Evolutionary conservation across 2,113 vertebrate species (phyloP).

Genomic region (Ranitomeya variabilis): DNA sequence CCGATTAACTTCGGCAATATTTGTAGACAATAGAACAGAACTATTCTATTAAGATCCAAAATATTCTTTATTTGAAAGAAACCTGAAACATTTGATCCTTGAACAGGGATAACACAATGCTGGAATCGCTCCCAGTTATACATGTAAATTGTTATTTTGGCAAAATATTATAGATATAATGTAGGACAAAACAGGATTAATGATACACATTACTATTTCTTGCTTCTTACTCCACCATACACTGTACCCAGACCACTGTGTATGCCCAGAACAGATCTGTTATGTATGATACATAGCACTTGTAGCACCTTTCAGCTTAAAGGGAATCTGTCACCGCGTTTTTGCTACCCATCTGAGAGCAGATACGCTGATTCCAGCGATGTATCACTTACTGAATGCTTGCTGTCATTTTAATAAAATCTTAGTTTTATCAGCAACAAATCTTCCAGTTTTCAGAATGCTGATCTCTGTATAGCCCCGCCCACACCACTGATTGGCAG

Average conservation of each 20-base stretch:
- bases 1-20: neutral
- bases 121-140: slow-evolving; percentile 32
- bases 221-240: neutral
- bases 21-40: neutral
- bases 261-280: neutral
- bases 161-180: slow-evolving; percentile 6
- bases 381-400: too few relatives aligned
- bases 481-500: too few relatives aligned
- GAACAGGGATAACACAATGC: slow-evolving; percentile 13
- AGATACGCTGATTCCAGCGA: too few relatives aligned
- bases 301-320: neutral
- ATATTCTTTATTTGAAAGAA: slow-evolving; percentile 52
- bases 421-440: too few relatives aligned
- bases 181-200: neutral
- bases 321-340: too few relatives aligned
- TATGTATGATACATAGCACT: neutral
- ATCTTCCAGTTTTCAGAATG: too few relatives aligned
- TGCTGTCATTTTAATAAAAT: too few relatives aligned
- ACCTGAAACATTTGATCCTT: slow-evolving; percentile 48
- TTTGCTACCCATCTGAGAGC: too few relatives aligned
- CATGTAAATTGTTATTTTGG: slow-evolving; percentile 21
- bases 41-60: neutral
- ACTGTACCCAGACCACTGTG: neutral
- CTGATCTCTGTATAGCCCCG: too few relatives aligned
- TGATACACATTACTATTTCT: neutral